Conservation (phyloP, 2,888 invertebrate genomes). For the Rhabditoides inermis region DNA sequence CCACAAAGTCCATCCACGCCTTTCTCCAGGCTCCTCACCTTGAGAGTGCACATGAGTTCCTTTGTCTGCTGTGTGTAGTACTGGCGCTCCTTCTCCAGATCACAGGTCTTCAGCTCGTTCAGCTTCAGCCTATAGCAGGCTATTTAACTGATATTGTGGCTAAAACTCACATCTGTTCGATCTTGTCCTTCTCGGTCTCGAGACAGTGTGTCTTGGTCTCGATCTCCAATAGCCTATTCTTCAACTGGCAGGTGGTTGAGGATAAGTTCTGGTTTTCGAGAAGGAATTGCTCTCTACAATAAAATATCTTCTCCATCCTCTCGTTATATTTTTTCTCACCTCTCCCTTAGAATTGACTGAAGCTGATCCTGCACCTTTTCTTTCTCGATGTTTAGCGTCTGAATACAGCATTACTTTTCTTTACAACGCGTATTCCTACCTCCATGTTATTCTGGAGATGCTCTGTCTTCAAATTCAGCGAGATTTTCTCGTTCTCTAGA, state of each 20-base stretch:
- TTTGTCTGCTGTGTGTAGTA: conserved; percentile 55
- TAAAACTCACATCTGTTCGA: conserved; percentile 51
- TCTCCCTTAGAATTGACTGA: conserved; percentile 24
- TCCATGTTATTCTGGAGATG: conserved; percentile 42
- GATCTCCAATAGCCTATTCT: conserved; percentile 50
- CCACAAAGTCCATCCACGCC: not conserved
- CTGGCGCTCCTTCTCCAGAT: conserved; percentile 55
- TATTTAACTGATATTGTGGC: not conserved
- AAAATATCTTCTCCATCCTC: conserved; percentile 38
- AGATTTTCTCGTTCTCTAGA: conserved; percentile 50
- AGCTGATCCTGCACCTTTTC: conserved; percentile 52
- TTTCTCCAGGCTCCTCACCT: conserved; percentile 35
- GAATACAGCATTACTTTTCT: conserved; percentile 4
- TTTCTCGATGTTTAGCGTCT: conserved; percentile 54
- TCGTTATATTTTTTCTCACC: not conserved
- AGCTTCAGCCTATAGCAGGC: conserved; percentile 46
- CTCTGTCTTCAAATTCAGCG: conserved; percentile 44
- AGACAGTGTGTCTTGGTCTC: conserved; percentile 53
- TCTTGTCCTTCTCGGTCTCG: conserved; percentile 53
- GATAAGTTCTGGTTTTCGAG: conserved; percentile 54
- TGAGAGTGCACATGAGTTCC: conserved; percentile 54
- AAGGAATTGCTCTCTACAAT: conserved; percentile 50
- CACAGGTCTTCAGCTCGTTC: conserved; percentile 51
- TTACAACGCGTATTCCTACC: conserved; percentile 6
- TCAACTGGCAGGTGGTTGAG: conserved; percentile 51